Percentiles rank a stretch among this genome's conserved stretches.
Conservation (phyloP, 2,113 vertebrate genomes). For the Tauraco erythrolophus region DNA sequence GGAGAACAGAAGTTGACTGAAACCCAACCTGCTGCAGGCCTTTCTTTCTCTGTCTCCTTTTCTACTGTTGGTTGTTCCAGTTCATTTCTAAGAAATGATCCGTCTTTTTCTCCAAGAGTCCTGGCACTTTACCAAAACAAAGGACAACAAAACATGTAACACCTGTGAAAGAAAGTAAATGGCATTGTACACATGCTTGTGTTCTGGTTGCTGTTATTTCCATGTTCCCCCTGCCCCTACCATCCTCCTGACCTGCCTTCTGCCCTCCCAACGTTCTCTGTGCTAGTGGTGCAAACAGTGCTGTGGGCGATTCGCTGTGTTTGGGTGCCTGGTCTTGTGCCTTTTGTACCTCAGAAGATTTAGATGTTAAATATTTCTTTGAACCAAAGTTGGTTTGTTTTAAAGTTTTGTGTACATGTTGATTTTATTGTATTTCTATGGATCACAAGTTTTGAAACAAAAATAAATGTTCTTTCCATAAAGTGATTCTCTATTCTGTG, state of each 20-base stretch:
- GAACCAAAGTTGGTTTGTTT: slow-evolving; percentile 64
- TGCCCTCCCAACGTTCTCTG: not conserved
- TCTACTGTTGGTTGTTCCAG: slow-evolving; percentile 28
- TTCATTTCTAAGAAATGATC: slow-evolving; percentile 76
- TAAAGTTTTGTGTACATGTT: slow-evolving; percentile 66
- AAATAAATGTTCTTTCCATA: slow-evolving; percentile 75
- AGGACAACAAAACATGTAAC: not conserved
- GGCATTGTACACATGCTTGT: not conserved
- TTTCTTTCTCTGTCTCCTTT: not conserved
- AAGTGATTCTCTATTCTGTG: not conserved
- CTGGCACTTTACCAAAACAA: slow-evolving; percentile 52
- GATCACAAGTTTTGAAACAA: slow-evolving; percentile 56
- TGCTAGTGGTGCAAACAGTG: not conserved
- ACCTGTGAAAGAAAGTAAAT: slow-evolving; percentile 24
- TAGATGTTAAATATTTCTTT: slow-evolving; percentile 71
- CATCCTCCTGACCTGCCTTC: not conserved
- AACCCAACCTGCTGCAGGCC: not conserved
- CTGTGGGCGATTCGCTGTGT: not conserved
- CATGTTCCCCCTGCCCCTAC: not conserved
- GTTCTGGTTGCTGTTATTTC: slow-evolving; percentile 7
- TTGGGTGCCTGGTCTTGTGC: slow-evolving; percentile 48
- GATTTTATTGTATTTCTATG: slow-evolving; percentile 76
- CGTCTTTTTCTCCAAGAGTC: slow-evolving; percentile 23
- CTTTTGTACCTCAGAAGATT: slow-evolving; percentile 68
- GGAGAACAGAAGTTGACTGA: slow-evolving; percentile 94